These are phyloP conservation scores for Chrysolina oricalcia DNA, from an alignment of 2,888 invertebrate genomes.

Conservation along the genomic window DNA sequence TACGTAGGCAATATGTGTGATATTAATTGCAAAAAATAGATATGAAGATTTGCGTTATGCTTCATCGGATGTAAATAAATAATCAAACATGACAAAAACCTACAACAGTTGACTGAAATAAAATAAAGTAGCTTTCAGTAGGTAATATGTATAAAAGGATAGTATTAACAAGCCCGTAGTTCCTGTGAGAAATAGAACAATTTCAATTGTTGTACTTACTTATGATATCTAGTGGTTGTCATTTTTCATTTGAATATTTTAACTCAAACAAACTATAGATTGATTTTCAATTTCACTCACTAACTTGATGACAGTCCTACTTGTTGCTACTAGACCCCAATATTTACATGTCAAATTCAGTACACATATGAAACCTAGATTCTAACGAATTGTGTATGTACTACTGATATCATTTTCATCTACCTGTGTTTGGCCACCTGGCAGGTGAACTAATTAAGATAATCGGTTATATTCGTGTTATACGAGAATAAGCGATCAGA, in stretches of 20 bases:
- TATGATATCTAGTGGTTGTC: constrained; percentile 78
- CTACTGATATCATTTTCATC: constrained; percentile 57
- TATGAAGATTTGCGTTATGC: too few species aligned
- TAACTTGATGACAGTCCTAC: neutral
- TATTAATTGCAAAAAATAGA: too few species aligned
- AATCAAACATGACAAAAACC: too few species aligned
- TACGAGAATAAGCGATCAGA: neutral
- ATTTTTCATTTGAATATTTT: constrained; percentile 67
- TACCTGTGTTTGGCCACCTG: constrained; percentile 64
- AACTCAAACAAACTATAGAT: neutral
- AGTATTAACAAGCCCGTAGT: constrained; percentile 22
- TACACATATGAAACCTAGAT: constrained; percentile 38
- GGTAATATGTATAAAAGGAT: neutral
- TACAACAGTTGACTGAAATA: too few species aligned
- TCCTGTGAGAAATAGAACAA: neutral
- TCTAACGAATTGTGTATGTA: constrained; percentile 38
- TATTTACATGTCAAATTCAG: constrained; percentile 43
- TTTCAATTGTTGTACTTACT: constrained; percentile 71
- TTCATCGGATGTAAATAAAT: too few species aligned
- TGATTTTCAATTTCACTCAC: neutral
- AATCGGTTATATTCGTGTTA: constrained; percentile 42
- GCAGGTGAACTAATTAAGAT: constrained; percentile 56
- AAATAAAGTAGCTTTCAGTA: too few species aligned
- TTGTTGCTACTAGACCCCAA: constrained; percentile 29
- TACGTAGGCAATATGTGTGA: too few species aligned